A percentile compares a stretch with the other conserved stretches of the same genome.
phyloP scores from a whole-genome alignment of 2,797 vertebrate species.

The Heteromormyrus szaboi region DNA sequence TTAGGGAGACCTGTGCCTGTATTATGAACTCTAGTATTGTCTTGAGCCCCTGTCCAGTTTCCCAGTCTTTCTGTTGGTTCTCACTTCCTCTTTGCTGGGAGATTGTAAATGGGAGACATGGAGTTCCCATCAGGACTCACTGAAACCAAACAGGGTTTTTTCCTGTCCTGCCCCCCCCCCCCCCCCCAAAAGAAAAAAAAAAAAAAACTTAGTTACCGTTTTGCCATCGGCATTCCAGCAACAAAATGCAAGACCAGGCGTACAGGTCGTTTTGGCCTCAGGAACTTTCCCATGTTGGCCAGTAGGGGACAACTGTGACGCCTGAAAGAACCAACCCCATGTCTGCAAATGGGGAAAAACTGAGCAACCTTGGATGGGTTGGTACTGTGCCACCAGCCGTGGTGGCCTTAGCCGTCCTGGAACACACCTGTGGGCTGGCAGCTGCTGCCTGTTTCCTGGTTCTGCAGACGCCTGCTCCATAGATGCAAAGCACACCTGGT shows the following conservation, averaged over 20 bases:
- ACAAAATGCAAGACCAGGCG: constrained; percentile 55
- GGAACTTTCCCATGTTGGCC: neutral
- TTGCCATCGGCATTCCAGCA: constrained; percentile 55
- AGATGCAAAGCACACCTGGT: constrained; percentile 11
- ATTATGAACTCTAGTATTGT: constrained; percentile 45
- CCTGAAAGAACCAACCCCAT: neutral
- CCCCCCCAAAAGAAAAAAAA: too few species aligned
- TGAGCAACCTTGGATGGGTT: neutral
- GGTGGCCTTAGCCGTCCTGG: neutral
- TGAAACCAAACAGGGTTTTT: constrained; percentile 24
- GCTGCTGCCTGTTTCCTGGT: neutral
- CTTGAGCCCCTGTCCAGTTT: constrained; percentile 24
- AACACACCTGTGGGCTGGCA: neutral
- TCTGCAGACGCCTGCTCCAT: neutral
- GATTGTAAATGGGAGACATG: constrained; percentile 47
- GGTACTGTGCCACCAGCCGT: neutral
- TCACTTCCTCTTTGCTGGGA: neutral
- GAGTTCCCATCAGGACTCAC: constrained; percentile 42
- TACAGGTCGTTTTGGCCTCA: neutral
- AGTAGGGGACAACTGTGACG: neutral
- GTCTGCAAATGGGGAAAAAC: neutral
- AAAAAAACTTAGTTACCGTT: constrained; percentile 18
- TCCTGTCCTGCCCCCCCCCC: neutral
- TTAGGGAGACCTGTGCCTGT: constrained; percentile 50
- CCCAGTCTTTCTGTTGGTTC: constrained; percentile 21